A percentile compares a stretch with the other conserved stretches of the same genome.
These are phyloP conservation scores for Phaethornis superciliosus DNA, from an alignment of 2,113 vertebrate species.

Conservation along the genomic window DNA sequence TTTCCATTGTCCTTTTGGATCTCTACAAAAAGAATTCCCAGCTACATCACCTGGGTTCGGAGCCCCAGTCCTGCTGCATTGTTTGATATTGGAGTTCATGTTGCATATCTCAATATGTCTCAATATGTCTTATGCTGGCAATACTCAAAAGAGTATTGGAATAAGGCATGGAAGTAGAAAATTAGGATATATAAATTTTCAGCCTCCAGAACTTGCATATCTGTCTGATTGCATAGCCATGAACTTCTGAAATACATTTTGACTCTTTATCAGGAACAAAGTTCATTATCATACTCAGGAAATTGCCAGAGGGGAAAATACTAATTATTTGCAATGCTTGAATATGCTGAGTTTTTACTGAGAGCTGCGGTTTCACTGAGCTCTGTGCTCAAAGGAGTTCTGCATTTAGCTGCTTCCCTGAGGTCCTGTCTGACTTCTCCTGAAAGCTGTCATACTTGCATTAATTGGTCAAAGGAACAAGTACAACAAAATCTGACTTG, in stretches of 20 bases:
- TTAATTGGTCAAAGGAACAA: neutral
- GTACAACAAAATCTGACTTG: neutral
- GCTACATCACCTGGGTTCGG: neutral
- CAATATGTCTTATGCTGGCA: neutral
- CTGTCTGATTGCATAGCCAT: neutral
- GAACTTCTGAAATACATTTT: neutral
- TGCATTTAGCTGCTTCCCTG: constrained; percentile 15
- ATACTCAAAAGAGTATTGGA: neutral
- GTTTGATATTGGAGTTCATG: neutral
- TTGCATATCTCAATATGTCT: neutral
- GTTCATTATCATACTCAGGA: neutral
- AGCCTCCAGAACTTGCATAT: neutral
- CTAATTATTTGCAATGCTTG: neutral
- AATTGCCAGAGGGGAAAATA: neutral
- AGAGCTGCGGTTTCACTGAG: neutral
- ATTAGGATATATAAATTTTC: neutral
- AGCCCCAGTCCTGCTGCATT: neutral
- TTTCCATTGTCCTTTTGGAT: neutral
- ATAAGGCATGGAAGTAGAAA: neutral
- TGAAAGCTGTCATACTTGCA: neutral
- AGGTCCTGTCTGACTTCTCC: constrained; percentile 21
- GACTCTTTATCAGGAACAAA: neutral
- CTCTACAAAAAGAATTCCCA: neutral
- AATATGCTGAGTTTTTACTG: neutral
- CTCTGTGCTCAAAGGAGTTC: neutral